These are phyloP conservation scores for Semnornis frantzii DNA, from an alignment of 2,113 vertebrate genomes.

Conservation along the genomic window DNA sequence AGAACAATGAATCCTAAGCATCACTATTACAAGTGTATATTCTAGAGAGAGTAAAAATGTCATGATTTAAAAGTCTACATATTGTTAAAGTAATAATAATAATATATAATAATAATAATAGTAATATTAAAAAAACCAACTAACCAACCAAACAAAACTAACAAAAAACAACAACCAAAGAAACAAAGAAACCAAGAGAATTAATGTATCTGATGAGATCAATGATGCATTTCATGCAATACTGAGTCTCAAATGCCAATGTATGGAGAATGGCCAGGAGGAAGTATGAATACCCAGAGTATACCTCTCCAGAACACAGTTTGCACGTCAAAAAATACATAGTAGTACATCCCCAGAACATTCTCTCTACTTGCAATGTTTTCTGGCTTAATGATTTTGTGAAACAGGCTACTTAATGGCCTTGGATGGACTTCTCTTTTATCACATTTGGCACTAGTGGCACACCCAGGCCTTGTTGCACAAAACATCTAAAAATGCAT, in stretches of 20 bases:
- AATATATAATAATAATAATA: no score
- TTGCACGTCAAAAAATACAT: not conserved
- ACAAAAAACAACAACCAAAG: not conserved
- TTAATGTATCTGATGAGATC: not conserved
- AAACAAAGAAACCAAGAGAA: not conserved
- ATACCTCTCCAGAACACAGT: not conserved
- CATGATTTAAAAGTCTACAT: not conserved
- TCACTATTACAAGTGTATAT: not conserved
- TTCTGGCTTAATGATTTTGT: not conserved
- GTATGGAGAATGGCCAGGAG: not conserved
- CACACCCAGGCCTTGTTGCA: accelerated
- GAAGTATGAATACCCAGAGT: not conserved
- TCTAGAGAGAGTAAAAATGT: not conserved
- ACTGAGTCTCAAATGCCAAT: not conserved
- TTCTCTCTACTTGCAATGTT: not conserved
- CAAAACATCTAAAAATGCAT: not conserved
- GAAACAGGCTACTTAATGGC: not conserved
- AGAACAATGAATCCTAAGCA: not conserved
- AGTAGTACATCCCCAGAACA: not conserved
- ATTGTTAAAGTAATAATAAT: no score
- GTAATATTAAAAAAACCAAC: not conserved
- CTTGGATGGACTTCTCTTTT: not conserved
- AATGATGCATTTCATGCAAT: not conserved
- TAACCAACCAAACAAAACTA: no score
- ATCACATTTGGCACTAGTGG: not conserved